Percentiles rank a stretch among this genome's conserved stretches.
phyloP scores from a whole-genome alignment of 1,140 invertebrate species.

The Idris sp. region DNA sequence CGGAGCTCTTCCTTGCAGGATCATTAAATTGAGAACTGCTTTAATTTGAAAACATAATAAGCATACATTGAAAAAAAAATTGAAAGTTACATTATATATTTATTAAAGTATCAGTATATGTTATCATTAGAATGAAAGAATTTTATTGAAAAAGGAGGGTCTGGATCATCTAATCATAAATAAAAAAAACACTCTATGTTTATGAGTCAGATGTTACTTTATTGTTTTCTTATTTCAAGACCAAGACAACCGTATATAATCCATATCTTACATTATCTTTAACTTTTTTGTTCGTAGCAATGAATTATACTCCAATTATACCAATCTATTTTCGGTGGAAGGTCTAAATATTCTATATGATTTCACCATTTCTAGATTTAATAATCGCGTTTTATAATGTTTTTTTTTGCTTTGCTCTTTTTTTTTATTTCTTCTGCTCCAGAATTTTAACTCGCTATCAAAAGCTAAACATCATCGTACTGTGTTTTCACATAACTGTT shows the following conservation, averaged over 20 bases:
- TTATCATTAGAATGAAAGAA: too few relatives aligned
- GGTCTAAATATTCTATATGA: constrained; percentile 44
- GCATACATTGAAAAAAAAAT: constrained; percentile 20
- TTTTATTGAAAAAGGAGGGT: constrained; percentile 42
- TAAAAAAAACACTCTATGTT: constrained; percentile 57
- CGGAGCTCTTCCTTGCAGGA: constrained; percentile 57
- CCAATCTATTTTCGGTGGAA: constrained; percentile 46
- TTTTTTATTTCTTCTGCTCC: too few relatives aligned
- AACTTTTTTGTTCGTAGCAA: constrained; percentile 50
- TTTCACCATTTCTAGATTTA: constrained; percentile 27
- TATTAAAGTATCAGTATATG: too few relatives aligned
- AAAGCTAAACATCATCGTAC: constrained; percentile 36
- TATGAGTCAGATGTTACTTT: constrained; percentile 68
- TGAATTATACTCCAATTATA: constrained; percentile 48
- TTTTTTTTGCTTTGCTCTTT: constrained; percentile 9
- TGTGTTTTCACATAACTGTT: constrained; percentile 48
- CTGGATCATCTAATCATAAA: constrained; percentile 58
- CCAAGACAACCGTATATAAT: constrained; percentile 63
- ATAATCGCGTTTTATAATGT: constrained; percentile 26
- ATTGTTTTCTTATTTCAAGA: constrained; percentile 68
- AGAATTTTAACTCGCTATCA: constrained; percentile 28
- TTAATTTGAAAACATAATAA: constrained; percentile 29
- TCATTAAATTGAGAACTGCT: constrained; percentile 29
- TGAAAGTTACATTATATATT: too few relatives aligned
- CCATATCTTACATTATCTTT: constrained; percentile 63